These are phyloP conservation scores for Sclerodermus sp. DNA, from an alignment of 2,888 invertebrate genomes.

Conservation along the genomic window DNA sequence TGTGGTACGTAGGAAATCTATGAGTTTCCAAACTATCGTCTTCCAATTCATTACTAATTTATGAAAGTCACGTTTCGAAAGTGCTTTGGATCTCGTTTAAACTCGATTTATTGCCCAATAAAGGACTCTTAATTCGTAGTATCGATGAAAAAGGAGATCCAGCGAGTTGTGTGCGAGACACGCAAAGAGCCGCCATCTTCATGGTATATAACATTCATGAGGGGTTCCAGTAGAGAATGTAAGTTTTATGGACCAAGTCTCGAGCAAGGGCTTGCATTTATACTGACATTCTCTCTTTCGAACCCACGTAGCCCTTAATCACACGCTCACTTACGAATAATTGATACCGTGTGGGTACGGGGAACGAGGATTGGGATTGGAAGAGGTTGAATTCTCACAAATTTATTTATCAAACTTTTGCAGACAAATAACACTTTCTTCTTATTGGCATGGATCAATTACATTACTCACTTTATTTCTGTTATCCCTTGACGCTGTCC, in stretches of 20 bases:
- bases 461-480: too few relatives aligned
- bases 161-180: not conserved
- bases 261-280: slow-evolving; percentile 34
- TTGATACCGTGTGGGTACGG: slow-evolving; percentile 25
- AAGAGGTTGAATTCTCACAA: slow-evolving; percentile 3
- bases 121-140: slow-evolving; percentile 1
- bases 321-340: slow-evolving; percentile 32
- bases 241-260: slow-evolving; percentile 38
- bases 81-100: not conserved
- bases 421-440: too few relatives aligned
- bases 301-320: slow-evolving; percentile 29
- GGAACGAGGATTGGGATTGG: slow-evolving; percentile 1
- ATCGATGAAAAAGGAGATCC: too few relatives aligned
- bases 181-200: slow-evolving; percentile 11
- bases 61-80: not conserved
- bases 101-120: not conserved
- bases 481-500: too few relatives aligned
- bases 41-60: not conserved
- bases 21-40: too few relatives aligned
- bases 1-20: too few relatives aligned
- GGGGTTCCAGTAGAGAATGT: slow-evolving; percentile 26
- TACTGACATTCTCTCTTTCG: slow-evolving; percentile 30
- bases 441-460: too few relatives aligned
- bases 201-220: slow-evolving; percentile 36
- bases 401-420: too few relatives aligned